Conservation (phyloP, 2,797 vertebrate genomes). For the Aphelocoma californica region DNA sequence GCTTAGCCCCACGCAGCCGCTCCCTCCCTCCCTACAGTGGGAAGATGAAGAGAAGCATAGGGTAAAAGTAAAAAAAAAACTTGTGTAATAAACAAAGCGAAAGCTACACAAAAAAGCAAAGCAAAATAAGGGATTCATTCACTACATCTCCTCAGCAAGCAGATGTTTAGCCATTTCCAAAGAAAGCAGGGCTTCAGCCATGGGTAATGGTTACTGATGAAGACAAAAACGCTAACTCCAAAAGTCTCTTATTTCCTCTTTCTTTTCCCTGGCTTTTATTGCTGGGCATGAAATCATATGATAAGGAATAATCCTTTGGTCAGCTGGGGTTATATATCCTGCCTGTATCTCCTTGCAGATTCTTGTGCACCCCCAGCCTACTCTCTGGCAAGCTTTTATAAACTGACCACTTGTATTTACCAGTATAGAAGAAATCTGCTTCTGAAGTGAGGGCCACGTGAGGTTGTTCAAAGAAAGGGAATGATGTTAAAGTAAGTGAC, state of each 20-base stretch:
- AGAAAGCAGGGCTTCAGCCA: background rate
- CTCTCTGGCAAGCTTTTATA: background rate
- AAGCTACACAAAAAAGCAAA: background rate
- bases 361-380: background rate
- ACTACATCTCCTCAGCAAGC: background rate
- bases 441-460: background rate
- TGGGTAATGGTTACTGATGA: background rate
- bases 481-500: background rate
- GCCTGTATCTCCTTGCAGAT: background rate
- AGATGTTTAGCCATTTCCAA: background rate
- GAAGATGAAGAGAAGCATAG: background rate
- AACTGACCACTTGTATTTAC: background rate
- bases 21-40: rapidly evolving
- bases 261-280: background rate
- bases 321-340: background rate
- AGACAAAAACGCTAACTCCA: rapidly evolving
- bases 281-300: background rate
- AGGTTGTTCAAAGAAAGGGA: background rate
- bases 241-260: background rate
- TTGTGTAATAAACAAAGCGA: background rate
- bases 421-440: background rate
- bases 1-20: rapidly evolving
- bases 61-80: background rate
- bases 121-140: background rate
- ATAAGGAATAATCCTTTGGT: background rate